Evolutionary conservation across 2,888 invertebrate species (phyloP), one percentile per base, ranked within the genome.

Genomic region (Philereme vetulata): DNA sequence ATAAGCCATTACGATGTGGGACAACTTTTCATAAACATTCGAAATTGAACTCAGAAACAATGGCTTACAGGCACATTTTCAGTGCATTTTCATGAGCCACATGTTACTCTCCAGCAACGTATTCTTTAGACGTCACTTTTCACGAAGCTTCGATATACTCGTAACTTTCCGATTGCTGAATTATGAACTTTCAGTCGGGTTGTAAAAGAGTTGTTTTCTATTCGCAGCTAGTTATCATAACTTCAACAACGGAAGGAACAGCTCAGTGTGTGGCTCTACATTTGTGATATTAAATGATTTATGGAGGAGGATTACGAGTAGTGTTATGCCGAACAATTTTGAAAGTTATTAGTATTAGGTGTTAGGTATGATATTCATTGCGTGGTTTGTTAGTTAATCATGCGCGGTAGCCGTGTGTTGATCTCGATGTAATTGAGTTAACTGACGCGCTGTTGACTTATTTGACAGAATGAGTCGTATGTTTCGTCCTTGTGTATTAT

Each of bases 201-300:
- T 0, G 0, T 44, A 47, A 21, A 80, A 82, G 66, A 71, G 79
- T 66, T 61, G 62, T 48, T 55, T 77, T 79, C 77, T 40, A 68
- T 68, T 66, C 68, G 62, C 9, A 34, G 43, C 40, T 8, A 45
- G 35, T 68, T 67, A 75, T 77, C 76, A 74, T 81, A 83, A 82
- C 76, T 82, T 76, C 62, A 72, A 78, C 74, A 81, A 83, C 89
- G 92, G 90, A 91, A 91, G 90, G 86, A 88, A 86, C 78, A 84
- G 88, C 89, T 88, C 85, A 86, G 88, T 87, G 90, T 90, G 90
- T 88, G 90, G 88, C 88, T 89, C 82, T 86, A 86, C 88, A 85
- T 90, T 91, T 88, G 88, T 89, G 91, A 90, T 91, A 92, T 91
- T 90, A 91, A 90, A 91, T 91, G 92, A 91, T 92, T 92, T 90